Conservation (phyloP, 2,888 invertebrate genomes). For the Folsomia manolachei region DNA sequence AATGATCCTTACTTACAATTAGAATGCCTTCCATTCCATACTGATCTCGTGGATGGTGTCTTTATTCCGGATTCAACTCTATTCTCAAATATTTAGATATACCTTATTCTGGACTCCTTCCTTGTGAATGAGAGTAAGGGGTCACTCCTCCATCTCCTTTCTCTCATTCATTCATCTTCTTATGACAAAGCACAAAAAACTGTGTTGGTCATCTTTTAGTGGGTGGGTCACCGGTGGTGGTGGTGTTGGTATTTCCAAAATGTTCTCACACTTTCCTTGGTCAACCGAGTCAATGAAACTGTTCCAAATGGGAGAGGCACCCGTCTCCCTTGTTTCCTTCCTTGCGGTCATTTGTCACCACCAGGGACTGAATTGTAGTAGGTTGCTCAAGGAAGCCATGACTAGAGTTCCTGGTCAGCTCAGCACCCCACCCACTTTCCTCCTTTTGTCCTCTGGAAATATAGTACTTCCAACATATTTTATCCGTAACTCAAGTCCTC, state of each 20-base stretch:
- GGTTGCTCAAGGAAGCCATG: no score
- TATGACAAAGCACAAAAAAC: no score
- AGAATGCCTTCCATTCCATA: no score
- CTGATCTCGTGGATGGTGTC: no score
- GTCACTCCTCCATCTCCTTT: not conserved
- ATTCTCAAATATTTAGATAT: no score
- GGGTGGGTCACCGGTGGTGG: not conserved
- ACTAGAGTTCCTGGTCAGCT: not conserved
- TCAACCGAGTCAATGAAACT: not conserved
- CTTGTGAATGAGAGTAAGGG: not conserved
- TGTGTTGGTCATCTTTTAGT: no score
- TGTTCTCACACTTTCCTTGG: not conserved
- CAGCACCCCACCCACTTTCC: not conserved
- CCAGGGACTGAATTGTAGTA: not conserved
- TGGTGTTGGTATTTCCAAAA: not conserved
- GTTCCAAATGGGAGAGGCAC: slow-evolving; percentile 18
- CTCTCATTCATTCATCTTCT: not conserved
- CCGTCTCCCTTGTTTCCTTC: slow-evolving; percentile 25
- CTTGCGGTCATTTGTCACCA: slow-evolving; percentile 47
- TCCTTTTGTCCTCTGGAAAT: not conserved
- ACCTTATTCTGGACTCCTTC: no score
- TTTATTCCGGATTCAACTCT: no score
- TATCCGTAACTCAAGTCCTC: no score
- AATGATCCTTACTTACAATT: no score
- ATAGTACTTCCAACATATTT: no score